A percentile compares a stretch with the other conserved stretches of the same genome.
phyloP scores from a whole-genome alignment of 2,888 invertebrate species.

The Latheticus oryzae region DNA sequence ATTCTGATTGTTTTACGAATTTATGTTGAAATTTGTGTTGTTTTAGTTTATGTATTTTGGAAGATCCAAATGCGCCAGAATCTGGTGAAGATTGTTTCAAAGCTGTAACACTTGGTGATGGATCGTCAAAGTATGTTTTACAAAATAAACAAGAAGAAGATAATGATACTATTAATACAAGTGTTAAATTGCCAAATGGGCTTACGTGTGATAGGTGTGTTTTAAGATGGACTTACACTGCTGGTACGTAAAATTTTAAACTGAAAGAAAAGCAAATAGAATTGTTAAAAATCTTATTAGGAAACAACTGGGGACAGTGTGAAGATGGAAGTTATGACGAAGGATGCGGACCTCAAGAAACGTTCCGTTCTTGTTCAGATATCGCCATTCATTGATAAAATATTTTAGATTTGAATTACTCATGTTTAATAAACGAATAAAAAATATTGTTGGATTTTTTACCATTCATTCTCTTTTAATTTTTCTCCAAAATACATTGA shows the following conservation, averaged over 20 bases:
- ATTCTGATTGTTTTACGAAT: neutral
- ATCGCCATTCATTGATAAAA: slow-evolving; percentile 49
- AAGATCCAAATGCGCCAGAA: slow-evolving; percentile 62
- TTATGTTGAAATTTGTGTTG: neutral
- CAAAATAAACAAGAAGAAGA: slow-evolving; percentile 42
- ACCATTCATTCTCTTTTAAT: too few relatives aligned
- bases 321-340: slow-evolving; percentile 52
- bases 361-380: slow-evolving; percentile 60
- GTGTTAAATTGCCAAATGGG: slow-evolving; percentile 59
- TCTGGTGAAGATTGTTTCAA: slow-evolving; percentile 68
- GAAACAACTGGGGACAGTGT: slow-evolving; percentile 60
- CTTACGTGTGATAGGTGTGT: slow-evolving; percentile 65
- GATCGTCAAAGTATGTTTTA: slow-evolving; percentile 50
- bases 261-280: neutral
- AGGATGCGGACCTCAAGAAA: slow-evolving; percentile 62
- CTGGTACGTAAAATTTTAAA: slow-evolving; percentile 51
- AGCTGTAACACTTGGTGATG: slow-evolving; percentile 51
- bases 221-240: slow-evolving; percentile 65
- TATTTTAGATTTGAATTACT: neutral
- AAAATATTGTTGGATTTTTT: neutral
- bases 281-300: slow-evolving; percentile 47
- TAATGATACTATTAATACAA: slow-evolving; percentile 50
- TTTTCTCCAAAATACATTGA: too few relatives aligned
- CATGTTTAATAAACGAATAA: slow-evolving; percentile 1
- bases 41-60: slow-evolving; percentile 68